Base-by-base conservation (phyloP, 2,888 invertebrate species). In the Pheosia tremula region DNA sequence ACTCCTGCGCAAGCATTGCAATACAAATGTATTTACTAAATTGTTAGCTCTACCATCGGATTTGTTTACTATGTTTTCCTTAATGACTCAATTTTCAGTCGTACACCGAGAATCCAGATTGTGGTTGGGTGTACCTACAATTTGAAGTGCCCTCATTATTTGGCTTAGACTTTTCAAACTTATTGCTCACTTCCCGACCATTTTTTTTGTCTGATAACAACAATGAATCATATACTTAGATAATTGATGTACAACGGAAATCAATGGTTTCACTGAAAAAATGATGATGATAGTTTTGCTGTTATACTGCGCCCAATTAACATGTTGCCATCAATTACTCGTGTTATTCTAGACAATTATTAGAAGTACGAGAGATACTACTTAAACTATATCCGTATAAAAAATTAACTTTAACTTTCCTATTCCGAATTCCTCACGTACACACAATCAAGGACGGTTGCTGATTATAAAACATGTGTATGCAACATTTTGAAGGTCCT, bases 401-500 rank as follows among this genome's bases (percentile, higher is more conserved):
- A 75, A 78, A 72, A 68, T 71, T 73, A 75, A 75, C 66, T 39
- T 69, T 72, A 74, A 76, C 66, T 53, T 53, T 53, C 69, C 71
- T 69, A 70, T 73, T 72, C 68, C 71, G 79, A 74, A 1, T 24
- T 10, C 72, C 71, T 69, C 73, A 80, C 76, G 38, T 66, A 85
- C 87, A 83, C 88, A 90, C 87, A 87, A 83, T 87, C 90, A 85
- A 89, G 93, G 93, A 93, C 93, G 93, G 93, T 88, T 88, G 85
- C 80, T 87, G 80, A 83, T 84, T 82, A 78, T 74, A 77, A 77
- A 77, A 77, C 61, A 24, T 74, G 75, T 74, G 71, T 71, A 74
- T 62, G 63, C 72, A 69, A 68, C 63, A 66, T 60, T 56, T 56
- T 64, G 63, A 71, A 69, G 68, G 66, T 75, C 66, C 66, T 64